Evolutionary conservation across 2,113 vertebrate species (phyloP).

Genomic region (Aythya baeri): DNA sequence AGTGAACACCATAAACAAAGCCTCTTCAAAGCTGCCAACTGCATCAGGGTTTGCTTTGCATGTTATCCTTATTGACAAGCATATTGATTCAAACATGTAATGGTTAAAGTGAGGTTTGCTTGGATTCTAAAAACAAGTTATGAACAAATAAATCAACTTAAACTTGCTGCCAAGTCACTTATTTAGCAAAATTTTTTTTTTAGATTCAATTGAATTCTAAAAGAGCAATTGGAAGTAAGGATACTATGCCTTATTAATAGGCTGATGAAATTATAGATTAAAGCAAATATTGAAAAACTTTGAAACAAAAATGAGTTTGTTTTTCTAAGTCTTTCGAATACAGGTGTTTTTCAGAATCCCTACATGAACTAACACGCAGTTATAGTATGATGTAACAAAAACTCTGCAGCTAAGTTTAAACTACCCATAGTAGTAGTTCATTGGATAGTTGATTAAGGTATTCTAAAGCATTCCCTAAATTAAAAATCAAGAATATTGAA

Average conservation of each 20-base stretch:
- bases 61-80: constrained; percentile 94
- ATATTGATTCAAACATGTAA: constrained; percentile 98
- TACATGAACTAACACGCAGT: background rate
- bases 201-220: background rate
- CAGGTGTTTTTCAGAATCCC: background rate
- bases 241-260: background rate
- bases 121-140: constrained; percentile 86
- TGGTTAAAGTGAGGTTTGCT: constrained; percentile 99
- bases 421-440: background rate
- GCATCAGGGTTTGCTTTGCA: constrained; percentile 92
- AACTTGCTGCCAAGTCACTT: background rate
- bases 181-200: background rate
- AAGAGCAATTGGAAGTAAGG: background rate
- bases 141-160: background rate
- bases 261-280: background rate
- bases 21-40: constrained; percentile 94
- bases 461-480: background rate
- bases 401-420: background rate
- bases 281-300: background rate
- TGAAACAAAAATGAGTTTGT: background rate
- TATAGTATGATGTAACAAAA: background rate
- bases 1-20: constrained; percentile 96
- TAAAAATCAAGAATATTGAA: background rate
- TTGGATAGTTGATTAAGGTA: background rate
- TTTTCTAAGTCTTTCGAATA: background rate